Conservation (phyloP, 2,888 invertebrate species). For the Pseudococcus longispinus region DNA sequence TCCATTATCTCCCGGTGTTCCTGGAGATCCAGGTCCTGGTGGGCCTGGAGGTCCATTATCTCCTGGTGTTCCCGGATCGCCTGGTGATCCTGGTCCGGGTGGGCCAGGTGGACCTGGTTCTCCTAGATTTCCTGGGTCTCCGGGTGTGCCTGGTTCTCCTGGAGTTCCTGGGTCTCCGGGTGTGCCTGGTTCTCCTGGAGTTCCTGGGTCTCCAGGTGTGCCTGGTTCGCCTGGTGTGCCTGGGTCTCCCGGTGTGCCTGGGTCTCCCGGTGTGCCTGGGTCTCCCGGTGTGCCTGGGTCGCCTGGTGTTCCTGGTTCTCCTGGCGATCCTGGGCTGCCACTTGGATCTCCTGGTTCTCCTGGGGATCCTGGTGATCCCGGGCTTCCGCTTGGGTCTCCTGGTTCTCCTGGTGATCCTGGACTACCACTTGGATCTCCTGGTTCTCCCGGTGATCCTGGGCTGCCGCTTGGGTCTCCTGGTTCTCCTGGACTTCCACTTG, state of each 20-base stretch:
- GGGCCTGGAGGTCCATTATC: slow-evolving; percentile 60
- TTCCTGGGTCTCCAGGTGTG: slow-evolving; percentile 55
- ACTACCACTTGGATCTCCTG: slow-evolving; percentile 56
- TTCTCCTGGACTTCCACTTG: slow-evolving; percentile 39
- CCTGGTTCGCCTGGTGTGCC: slow-evolving; percentile 14
- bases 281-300: slow-evolving; percentile 44
- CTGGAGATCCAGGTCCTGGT: slow-evolving; percentile 60
- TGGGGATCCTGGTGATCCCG: slow-evolving; percentile 49
- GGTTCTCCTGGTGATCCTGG: slow-evolving; percentile 53
- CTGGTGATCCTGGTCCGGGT: slow-evolving; percentile 61
- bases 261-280: slow-evolving; percentile 41
- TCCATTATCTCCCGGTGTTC: slow-evolving; percentile 60
- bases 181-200: slow-evolving; percentile 55
- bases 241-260: not conserved
- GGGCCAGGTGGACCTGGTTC: slow-evolving; percentile 55
- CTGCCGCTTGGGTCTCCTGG: slow-evolving; percentile 39
- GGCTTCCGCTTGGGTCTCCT: slow-evolving; percentile 49
- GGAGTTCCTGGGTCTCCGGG: slow-evolving; percentile 57
- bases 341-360: slow-evolving; percentile 57
- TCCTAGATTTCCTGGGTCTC: slow-evolving; percentile 60
- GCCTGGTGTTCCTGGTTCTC: slow-evolving; percentile 40
- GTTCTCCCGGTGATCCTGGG: slow-evolving; percentile 56
- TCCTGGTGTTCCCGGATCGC: slow-evolving; percentile 60
- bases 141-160: slow-evolving; percentile 61
- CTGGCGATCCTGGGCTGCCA: slow-evolving; percentile 59